Evolutionary conservation across 2,888 invertebrate species (phyloP).

Genomic region (Plutella xylostella): DNA sequence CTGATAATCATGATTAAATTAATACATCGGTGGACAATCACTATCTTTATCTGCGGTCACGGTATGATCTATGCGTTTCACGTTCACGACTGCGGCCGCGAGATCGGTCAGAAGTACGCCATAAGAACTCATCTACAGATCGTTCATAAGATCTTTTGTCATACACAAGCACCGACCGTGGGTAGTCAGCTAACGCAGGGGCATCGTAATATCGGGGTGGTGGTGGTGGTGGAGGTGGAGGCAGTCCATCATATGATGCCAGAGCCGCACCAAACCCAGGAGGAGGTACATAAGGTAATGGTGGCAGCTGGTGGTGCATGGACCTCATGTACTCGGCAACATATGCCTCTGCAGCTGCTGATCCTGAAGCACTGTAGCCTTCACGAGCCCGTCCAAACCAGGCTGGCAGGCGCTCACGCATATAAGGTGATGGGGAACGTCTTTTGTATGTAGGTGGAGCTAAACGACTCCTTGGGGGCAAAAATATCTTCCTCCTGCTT

Average conservation of each 20-base stretch:
- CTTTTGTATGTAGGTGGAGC: conserved; percentile 63
- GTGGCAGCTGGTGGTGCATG: conserved; percentile 88
- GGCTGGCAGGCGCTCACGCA: conserved; percentile 70
- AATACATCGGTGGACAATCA: conserved; percentile 48
- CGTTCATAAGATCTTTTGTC: conserved; percentile 89
- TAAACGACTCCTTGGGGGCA: conserved; percentile 74
- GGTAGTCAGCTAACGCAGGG: conserved; percentile 81
- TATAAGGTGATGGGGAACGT: conserved; percentile 70
- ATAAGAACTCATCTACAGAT: conserved; percentile 87
- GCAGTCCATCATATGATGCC: conserved; percentile 71
- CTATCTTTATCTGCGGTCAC: conserved; percentile 68
- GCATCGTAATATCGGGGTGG: conserved; percentile 81
- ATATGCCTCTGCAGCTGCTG: conserved; percentile 84
- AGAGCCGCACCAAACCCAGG: conserved; percentile 61
- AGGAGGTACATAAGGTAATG: conserved; percentile 83
- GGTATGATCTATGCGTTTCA: conserved; percentile 69
- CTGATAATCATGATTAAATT: conserved; percentile 33
- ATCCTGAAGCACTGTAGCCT: conserved; percentile 43
- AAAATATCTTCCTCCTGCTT: conserved; percentile 73
- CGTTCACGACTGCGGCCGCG: conserved; percentile 70
- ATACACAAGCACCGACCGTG: conserved; percentile 71
- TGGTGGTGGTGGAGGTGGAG: conserved; percentile 76
- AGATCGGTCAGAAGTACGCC: conserved; percentile 80
- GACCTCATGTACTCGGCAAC: conserved; percentile 91
- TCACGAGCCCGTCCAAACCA: conserved; percentile 72